Evolutionary conservation across 2,113 vertebrate genomes (phyloP).

Genomic region (Clarias macrocephalus): DNA sequence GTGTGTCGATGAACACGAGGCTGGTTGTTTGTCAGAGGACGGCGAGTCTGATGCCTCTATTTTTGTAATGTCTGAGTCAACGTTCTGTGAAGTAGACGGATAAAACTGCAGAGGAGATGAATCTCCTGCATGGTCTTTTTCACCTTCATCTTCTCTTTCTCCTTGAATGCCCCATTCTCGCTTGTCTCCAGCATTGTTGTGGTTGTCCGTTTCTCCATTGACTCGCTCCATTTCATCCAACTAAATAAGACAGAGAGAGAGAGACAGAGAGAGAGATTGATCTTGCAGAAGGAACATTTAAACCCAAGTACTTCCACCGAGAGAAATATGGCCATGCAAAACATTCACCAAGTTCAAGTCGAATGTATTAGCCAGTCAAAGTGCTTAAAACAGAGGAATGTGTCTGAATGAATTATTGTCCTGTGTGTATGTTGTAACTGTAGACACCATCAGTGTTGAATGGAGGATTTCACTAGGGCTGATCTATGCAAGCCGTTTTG

Average conservation of each 20-base stretch:
- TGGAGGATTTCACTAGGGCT: slow-evolving; percentile 55
- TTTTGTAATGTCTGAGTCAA: slow-evolving; percentile 33
- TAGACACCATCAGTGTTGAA: slow-evolving; percentile 62
- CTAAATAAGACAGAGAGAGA: slow-evolving; percentile 61
- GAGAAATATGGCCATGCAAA: neutral
- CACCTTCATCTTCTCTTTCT: slow-evolving; percentile 61
- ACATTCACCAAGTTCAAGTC: slow-evolving; percentile 16
- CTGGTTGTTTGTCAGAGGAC: neutral
- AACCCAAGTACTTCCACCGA: neutral
- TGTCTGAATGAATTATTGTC: slow-evolving; percentile 8
- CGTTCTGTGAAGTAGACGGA: slow-evolving; percentile 51
- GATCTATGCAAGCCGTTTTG: slow-evolving; percentile 69
- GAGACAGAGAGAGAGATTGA: neutral
- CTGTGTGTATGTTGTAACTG: slow-evolving; percentile 59
- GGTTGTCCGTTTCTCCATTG: slow-evolving; percentile 74
- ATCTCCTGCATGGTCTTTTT: slow-evolving; percentile 70
- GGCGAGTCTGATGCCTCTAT: neutral
- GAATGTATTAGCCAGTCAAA: neutral
- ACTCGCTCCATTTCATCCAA: slow-evolving; percentile 79
- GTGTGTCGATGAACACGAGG: slow-evolving; percentile 20
- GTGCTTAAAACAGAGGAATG: neutral
- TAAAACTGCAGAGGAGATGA: slow-evolving; percentile 60
- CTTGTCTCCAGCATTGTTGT: slow-evolving; percentile 56
- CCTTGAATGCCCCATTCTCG: slow-evolving; percentile 67
- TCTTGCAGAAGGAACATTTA: neutral